Evolutionary conservation across 2,113 vertebrate genomes (phyloP).

Genomic region (Oncorhynchus tshawytscha): DNA sequence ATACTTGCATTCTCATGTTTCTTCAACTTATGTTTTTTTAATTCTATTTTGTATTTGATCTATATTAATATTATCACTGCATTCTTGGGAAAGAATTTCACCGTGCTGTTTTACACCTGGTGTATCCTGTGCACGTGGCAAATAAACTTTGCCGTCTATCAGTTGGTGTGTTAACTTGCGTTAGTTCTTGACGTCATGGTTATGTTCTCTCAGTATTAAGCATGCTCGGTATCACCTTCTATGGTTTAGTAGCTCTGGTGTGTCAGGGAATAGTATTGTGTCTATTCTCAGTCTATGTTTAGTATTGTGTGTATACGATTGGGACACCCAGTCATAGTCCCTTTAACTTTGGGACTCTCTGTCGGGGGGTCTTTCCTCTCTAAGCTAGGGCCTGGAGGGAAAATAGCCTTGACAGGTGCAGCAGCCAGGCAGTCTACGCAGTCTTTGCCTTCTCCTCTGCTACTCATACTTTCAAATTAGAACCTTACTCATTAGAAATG

Average conservation of each 20-base stretch:
- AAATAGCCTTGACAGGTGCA: constrained; percentile 69
- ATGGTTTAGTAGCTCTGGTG: constrained; percentile 11
- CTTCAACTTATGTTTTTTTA: too few relatives aligned
- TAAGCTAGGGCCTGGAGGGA: constrained; percentile 42
- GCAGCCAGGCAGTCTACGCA: constrained; percentile 25
- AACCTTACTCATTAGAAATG: constrained; percentile 57
- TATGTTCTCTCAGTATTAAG: neutral
- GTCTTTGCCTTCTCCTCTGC: constrained; percentile 29
- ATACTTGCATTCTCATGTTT: too few relatives aligned
- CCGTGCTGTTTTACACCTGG: too few relatives aligned
- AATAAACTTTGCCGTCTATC: too few relatives aligned
- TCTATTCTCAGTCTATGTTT: constrained; percentile 51
- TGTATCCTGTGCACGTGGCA: too few relatives aligned
- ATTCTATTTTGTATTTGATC: too few relatives aligned
- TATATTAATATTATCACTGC: too few relatives aligned
- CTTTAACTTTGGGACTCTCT: constrained; percentile 35
- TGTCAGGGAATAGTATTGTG: constrained; percentile 40
- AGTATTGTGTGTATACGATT: constrained; percentile 47
- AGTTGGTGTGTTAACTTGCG: too few relatives aligned
- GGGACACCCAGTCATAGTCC: constrained; percentile 49
- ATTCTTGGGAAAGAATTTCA: too few relatives aligned
- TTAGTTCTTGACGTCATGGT: too few relatives aligned
- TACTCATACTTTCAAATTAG: constrained; percentile 67
- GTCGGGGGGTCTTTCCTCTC: constrained; percentile 56
- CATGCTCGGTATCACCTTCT: neutral